phyloP scores from a whole-genome alignment of 2,113 vertebrate species.

The Oreocharis arfaki region DNA sequence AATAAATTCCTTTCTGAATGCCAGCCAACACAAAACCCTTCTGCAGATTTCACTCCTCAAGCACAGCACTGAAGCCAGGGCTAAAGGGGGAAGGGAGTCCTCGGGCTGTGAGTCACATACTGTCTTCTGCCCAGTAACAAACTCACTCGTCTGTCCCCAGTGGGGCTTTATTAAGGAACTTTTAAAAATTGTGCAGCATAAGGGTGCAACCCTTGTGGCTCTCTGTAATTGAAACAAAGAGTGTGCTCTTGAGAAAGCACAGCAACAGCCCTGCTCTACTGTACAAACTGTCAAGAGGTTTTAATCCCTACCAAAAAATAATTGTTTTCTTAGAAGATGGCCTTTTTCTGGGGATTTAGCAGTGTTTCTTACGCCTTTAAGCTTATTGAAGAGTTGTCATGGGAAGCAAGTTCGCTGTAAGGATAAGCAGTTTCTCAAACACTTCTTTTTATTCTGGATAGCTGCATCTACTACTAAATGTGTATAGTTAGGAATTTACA shows the following conservation, averaged over 20 bases:
- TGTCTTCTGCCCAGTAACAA: not conserved
- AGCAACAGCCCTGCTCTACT: not conserved
- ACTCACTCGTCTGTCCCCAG: rapidly evolving
- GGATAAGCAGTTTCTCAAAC: not conserved
- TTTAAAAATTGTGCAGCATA: not conserved
- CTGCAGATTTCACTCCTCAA: not conserved
- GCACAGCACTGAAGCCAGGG: not conserved
- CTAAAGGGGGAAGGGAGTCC: not conserved
- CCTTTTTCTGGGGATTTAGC: not conserved
- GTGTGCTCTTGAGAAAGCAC: not conserved
- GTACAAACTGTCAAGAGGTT: not conserved
- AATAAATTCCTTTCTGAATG: not conserved
- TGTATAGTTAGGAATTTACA: not conserved
- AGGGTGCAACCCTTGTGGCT: not conserved
- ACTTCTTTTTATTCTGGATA: not conserved
- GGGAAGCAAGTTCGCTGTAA: not conserved
- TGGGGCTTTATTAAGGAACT: not conserved
- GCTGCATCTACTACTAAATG: not conserved
- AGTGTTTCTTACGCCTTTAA: not conserved
- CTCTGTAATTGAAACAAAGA: rapidly evolving
- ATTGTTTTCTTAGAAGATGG: not conserved
- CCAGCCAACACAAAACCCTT: not conserved
- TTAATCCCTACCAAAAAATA: not conserved
- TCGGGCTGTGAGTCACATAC: not conserved
- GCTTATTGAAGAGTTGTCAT: not conserved